Percentiles rank a stretch among this genome's conserved stretches.
Conservation (phyloP, 2,888 invertebrate genomes). For the Polietes domitor region DNA sequence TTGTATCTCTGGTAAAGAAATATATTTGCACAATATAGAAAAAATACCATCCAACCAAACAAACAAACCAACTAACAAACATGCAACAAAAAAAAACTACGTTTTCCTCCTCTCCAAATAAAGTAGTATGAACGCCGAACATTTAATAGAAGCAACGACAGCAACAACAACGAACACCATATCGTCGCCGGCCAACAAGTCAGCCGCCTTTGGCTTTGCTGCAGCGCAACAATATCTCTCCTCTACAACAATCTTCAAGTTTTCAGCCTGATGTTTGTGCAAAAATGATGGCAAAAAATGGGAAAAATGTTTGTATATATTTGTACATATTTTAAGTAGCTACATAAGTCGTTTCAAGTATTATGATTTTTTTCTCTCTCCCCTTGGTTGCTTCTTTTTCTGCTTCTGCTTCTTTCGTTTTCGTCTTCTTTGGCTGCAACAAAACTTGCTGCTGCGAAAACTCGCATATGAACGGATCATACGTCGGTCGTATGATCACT, state of each 20-base stretch:
- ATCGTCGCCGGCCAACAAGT: conserved; percentile 20
- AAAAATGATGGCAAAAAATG: conserved; percentile 15
- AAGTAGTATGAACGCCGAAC: conserved; percentile 7
- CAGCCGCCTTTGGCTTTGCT: conserved; percentile 35
- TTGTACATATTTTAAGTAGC: conserved; percentile 49
- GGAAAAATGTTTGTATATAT: conserved; percentile 16
- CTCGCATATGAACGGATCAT: background rate
- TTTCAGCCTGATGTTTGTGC: conserved; percentile 34
- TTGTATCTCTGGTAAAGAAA: background rate
- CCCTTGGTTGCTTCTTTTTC: no score
- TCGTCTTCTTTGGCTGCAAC: no score
- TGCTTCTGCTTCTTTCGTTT: background rate
- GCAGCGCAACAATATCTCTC: conserved; percentile 30
- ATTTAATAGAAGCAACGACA: conserved; percentile 39
- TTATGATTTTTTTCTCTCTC: conserved; percentile 28
- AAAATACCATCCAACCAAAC: no score
- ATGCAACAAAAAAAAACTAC: conserved; percentile 19
- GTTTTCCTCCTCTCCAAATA: conserved; percentile 23
- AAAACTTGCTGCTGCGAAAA: conserved; percentile 39
- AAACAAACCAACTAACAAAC: no score
- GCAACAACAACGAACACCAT: background rate
- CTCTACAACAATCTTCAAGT: conserved; percentile 37
- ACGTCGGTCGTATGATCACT: conserved; percentile 37
- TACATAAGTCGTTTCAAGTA: conserved; percentile 41
- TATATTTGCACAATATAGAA: conserved; percentile 2